Percentiles rank a stretch among this genome's conserved stretches.
Evolutionary conservation across 2,113 vertebrate species (phyloP).

Genomic region (Podiceps cristatus): DNA sequence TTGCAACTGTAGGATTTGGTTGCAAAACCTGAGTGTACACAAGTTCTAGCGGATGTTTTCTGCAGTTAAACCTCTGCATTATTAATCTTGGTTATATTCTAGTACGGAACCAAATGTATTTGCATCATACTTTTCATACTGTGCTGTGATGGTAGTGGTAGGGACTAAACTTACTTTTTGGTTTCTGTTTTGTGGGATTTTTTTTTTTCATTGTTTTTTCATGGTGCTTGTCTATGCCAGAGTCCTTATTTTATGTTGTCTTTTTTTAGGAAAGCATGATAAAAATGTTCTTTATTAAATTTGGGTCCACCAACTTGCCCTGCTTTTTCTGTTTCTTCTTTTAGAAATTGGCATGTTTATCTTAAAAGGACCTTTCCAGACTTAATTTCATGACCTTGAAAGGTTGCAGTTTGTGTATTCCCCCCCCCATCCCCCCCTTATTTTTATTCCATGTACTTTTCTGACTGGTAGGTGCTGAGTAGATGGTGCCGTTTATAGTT

Average conservation of each 20-base stretch:
- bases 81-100: neutral
- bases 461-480: neutral
- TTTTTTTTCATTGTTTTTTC: neutral
- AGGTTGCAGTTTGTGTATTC: neutral
- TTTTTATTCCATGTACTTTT: neutral
- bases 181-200: neutral
- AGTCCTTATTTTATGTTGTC: neutral
- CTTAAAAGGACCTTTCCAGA: neutral
- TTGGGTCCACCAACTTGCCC: neutral
- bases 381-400: neutral
- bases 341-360: constrained; percentile 18
- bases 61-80: neutral
- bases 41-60: neutral
- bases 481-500: neutral
- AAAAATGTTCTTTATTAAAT: constrained; percentile 47
- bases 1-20: neutral
- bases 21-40: neutral
- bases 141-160: neutral
- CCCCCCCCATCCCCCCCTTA: neutral
- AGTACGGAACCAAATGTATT: neutral
- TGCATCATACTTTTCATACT: neutral
- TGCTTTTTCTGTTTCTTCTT: constrained; percentile 41
- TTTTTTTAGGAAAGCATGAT: constrained; percentile 38
- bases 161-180: neutral
- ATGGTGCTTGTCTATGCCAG: neutral